A percentile compares a stretch with the other conserved stretches of the same genome.
These are phyloP conservation scores for Troilus luridus DNA, from an alignment of 2,888 invertebrate species.

Conservation along the genomic window DNA sequence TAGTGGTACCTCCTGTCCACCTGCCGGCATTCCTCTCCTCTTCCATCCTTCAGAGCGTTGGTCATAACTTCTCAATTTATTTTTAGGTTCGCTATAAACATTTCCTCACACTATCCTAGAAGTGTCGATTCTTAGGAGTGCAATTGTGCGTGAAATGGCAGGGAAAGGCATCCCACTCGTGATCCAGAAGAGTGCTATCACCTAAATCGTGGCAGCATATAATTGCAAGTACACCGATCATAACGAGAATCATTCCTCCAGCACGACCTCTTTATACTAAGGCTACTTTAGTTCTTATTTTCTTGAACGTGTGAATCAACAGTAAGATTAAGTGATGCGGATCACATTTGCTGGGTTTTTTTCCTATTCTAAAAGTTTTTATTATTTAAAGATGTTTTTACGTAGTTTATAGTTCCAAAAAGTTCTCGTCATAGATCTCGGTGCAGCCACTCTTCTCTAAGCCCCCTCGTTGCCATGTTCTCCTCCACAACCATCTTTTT, in stretches of 20 bases:
- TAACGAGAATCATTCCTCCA: constrained; percentile 1
- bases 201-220: background rate
- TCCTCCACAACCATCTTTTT: no score
- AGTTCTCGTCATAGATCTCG: no score
- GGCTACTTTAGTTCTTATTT: background rate
- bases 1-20: background rate
- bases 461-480: no score
- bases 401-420: no score
- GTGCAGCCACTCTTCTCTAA: no score
- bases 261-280: background rate
- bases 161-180: background rate
- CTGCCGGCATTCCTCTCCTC: background rate
- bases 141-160: constrained; percentile 36
- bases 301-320: background rate
- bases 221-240: background rate
- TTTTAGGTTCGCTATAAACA: background rate
- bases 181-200: background rate
- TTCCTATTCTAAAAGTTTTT: background rate
- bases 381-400: no score
- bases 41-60: background rate
- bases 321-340: background rate
- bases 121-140: background rate
- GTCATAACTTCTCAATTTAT: background rate
- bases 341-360: background rate
- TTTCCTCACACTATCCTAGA: background rate